These are phyloP conservation scores for Cataglyphis hispanica DNA, from an alignment of 1,140 invertebrate species.

Conservation along the genomic window DNA sequence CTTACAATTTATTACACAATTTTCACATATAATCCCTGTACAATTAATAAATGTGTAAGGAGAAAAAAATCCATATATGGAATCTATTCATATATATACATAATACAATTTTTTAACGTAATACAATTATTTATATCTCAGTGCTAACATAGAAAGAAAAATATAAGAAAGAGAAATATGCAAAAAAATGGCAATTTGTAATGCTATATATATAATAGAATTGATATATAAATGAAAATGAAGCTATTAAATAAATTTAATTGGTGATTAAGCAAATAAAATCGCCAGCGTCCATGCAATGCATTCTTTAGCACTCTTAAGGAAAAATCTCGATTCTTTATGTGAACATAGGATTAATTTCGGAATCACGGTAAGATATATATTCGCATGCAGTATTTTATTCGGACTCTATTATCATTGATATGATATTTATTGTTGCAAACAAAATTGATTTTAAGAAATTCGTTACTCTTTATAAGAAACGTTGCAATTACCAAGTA, in stretches of 20 bases:
- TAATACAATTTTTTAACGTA: too few relatives aligned
- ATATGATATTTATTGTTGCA: not conserved
- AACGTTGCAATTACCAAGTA: constrained; percentile 5
- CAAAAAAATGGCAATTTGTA: not conserved
- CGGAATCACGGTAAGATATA: not conserved
- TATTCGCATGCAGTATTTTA: not conserved
- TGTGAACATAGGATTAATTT: not conserved
- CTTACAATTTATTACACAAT: too few relatives aligned
- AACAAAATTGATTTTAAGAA: constrained; percentile 8
- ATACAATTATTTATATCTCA: too few relatives aligned
- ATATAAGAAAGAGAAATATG: not conserved
- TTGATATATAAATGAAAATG: not conserved
- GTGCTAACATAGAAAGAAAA: too few relatives aligned
- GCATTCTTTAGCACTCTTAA: constrained; percentile 24
- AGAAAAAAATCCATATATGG: too few relatives aligned
- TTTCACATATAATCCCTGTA: too few relatives aligned
- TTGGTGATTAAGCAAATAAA: too few relatives aligned
- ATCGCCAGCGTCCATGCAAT: too few relatives aligned
- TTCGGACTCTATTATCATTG: not conserved
- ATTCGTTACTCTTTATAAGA: not conserved
- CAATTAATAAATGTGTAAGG: too few relatives aligned
- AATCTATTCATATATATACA: too few relatives aligned
- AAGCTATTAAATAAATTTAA: not conserved
- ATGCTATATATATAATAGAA: not conserved
- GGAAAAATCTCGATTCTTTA: not conserved